Evolutionary conservation across 1,140 invertebrate genomes (phyloP).

Genomic region (Cryptotermes secundus): DNA sequence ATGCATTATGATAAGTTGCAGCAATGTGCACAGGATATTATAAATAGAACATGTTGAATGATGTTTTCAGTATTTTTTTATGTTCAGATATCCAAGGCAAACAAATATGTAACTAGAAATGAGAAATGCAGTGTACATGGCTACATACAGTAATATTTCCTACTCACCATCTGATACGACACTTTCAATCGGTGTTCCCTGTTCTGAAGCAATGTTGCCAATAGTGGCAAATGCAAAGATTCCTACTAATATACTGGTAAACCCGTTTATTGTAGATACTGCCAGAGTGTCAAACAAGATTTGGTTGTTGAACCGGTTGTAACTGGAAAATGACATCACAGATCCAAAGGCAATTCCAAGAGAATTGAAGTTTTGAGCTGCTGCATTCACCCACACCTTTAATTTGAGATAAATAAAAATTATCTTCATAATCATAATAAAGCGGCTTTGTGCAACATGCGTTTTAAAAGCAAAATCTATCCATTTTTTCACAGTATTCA

Average conservation of each 20-base stretch:
- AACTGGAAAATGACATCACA: conserved; percentile 93
- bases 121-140: too few relatives aligned
- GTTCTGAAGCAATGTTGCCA: conserved; percentile 81
- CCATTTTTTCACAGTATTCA: too few relatives aligned
- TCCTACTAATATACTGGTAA: conserved; percentile 81
- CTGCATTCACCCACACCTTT: conserved; percentile 87
- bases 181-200: conserved; percentile 71
- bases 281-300: conserved; percentile 82
- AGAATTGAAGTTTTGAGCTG: conserved; percentile 91
- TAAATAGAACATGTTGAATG: not conserved
- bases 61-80: too few relatives aligned
- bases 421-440: not conserved
- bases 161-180: conserved; percentile 81
- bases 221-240: conserved; percentile 86
- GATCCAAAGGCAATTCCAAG: conserved; percentile 89
- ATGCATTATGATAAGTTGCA: too few relatives aligned
- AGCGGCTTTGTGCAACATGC: too few relatives aligned
- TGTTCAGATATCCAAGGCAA: too few relatives aligned
- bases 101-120: too few relatives aligned
- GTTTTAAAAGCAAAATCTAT: too few relatives aligned
- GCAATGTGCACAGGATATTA: not conserved
- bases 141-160: conserved; percentile 20
- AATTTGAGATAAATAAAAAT: conserved; percentile 34
- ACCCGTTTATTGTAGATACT: conserved; percentile 76
- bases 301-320: conserved; percentile 90